Conservation (phyloP, 2,113 vertebrate genomes). For the Myotis davidii region DNA sequence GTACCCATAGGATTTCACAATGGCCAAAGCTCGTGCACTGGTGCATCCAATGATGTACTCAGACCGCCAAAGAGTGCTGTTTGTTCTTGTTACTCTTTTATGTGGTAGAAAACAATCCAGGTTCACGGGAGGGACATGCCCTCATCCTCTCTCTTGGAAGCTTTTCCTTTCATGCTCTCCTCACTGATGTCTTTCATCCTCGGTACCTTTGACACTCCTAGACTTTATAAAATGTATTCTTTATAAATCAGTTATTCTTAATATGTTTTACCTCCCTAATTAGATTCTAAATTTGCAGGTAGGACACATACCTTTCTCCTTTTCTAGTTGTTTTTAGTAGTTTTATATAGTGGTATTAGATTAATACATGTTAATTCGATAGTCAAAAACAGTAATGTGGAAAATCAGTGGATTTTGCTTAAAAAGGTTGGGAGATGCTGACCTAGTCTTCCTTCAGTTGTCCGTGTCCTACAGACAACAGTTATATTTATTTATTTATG, state of each 20-base stretch:
- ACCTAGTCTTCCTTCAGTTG: not conserved
- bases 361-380: not conserved
- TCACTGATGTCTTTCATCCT: not conserved
- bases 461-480: not conserved
- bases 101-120: not conserved
- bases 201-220: not conserved
- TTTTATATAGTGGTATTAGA: not conserved
- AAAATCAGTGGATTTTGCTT: not conserved
- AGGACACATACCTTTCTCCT: not conserved
- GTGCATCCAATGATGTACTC: not conserved
- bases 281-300: not conserved
- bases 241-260: not conserved
- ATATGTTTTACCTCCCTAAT: not conserved
- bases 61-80: not conserved
- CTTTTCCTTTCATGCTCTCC: not conserved
- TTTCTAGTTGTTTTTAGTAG: not conserved
- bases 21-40: not conserved
- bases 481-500: conserved; percentile 39
- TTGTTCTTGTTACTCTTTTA: not conserved
- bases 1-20: not conserved
- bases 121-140: not conserved
- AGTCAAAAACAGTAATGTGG: not conserved
- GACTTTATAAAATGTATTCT: not conserved
- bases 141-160: not conserved
- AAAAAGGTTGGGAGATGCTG: not conserved